Evolutionary conservation across 1,140 invertebrate genomes (phyloP), one percentile per base, ranked within the genome.

Genomic region (Drosophila ironensis): DNA sequence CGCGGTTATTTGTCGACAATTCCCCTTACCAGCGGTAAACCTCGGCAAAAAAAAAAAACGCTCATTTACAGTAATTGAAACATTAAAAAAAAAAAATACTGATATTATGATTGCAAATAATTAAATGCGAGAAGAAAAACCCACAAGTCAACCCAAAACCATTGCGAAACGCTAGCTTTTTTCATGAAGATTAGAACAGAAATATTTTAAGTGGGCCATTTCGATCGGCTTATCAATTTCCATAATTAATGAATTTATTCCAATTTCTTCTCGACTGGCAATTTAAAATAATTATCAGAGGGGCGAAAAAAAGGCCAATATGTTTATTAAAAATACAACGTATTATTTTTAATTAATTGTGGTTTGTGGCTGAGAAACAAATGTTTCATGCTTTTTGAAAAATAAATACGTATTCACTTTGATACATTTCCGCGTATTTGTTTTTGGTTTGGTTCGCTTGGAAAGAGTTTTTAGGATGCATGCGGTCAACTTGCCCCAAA

Each of bases 381-480:
- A 41, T 51, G 22, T 11, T 12, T 2, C 3, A 14, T 1, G n/a
- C 12, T 6, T 22, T n/a, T 50, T 61, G 20, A 14, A 48, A 22
- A 28, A 52, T 19, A 45, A 45, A 52, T 51, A 37, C 3, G 19
- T 16, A 40, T n/a, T n/a, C 11, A 22, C 33, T 44, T n/a, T 37
- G 30, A 35, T 35, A 20, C 28, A 16, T 61, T 5, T 20, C n/a
- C n/a, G 19, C 1, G n/a, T 45, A 52, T 61, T 61, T 52, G 27
- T 53, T 11, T 61, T 61, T 11, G 47, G 30, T 50, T 54, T 61
- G 50, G 57, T 69, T 68, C 35, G 69, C 37, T 57, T 33, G 37
- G 24, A 53, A 35, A 47, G 0, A 8, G 28, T 24, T 69, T 57
- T 41, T 48, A 22, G 37, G 11, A 52, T 27, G 14, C 11, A 9